Percentiles rank a stretch among this genome's conserved stretches.
phyloP scores from a whole-genome alignment of 2,888 invertebrate genomes.

The Gibbula magus region DNA sequence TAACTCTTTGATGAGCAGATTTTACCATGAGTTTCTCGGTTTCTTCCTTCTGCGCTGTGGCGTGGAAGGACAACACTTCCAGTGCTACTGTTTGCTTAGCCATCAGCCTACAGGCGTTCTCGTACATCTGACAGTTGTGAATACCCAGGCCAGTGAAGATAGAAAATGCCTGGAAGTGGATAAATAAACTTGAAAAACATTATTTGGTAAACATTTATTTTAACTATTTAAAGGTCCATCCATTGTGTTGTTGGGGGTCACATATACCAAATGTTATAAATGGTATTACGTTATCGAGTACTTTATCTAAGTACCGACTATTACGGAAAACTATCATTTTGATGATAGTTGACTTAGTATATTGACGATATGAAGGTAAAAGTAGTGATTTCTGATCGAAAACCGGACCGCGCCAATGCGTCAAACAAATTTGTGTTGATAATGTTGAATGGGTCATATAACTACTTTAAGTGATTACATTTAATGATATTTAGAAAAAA shows the following conservation, averaged over 20 bases:
- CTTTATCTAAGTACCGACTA: too few relatives aligned
- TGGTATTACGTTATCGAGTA: too few relatives aligned
- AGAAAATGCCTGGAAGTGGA: slow-evolving; percentile 84
- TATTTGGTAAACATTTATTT: neutral
- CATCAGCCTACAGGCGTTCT: slow-evolving; percentile 96
- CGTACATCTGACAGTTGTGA: slow-evolving; percentile 98
- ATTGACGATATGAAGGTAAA: too few relatives aligned
- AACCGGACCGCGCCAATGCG: neutral
- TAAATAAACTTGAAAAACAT: neutral
- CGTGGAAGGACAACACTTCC: slow-evolving; percentile 96
- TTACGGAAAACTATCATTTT: too few relatives aligned
- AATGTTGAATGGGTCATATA: too few relatives aligned
- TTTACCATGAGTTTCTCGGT: slow-evolving; percentile 82
- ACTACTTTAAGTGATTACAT: too few relatives aligned
- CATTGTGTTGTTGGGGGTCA: neutral
- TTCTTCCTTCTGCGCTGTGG: slow-evolving; percentile 91
- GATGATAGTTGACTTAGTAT: too few relatives aligned
- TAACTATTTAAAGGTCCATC: neutral
- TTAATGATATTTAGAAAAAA: too few relatives aligned
- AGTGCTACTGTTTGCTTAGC: slow-evolving; percentile 97
- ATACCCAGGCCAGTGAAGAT: slow-evolving; percentile 97
- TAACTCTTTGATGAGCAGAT: neutral
- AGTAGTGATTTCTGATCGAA: too few relatives aligned
- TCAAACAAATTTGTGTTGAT: neutral
- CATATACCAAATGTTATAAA: neutral